Evolutionary conservation across 2,888 invertebrate species (phyloP), one percentile per base, ranked within the genome.

Genomic region (Meandrusa payeni): DNA sequence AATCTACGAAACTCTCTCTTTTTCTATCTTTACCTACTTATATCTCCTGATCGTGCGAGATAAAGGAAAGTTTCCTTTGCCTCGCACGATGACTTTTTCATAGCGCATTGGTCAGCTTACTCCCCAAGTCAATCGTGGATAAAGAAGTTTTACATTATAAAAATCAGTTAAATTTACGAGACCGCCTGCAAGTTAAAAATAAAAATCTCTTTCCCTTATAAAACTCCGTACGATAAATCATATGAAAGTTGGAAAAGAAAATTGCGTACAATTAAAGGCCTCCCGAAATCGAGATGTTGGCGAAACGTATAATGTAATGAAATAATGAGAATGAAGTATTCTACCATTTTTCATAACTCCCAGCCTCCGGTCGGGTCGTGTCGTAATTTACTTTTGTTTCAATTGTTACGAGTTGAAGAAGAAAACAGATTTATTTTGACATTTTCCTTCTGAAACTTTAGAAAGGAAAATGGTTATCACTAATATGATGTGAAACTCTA

Each of bases 301-400:
- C 22, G 20, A 32, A 38, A 31, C 22, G 41, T 49, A 38, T 36
- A 37, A 41, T 12, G 37, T 47, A 51, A 55, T 51, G 52, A 57
- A 56, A 57, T 55, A 58, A 57, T 56, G 51, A 57, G 46, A 48
- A 46, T 41, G 45, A 41, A 57, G 29, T 36, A 42, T 48, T 52
- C 55, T 36, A 52, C 66, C 72, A 76, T 82, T 79, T 74, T 72
- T 85, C 76, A 79, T 80, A 80, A 80, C 74, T 75, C 70, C 52
- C 51, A 54, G 50, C 65, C 68, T 54, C 57, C 57, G 62, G 62
- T 50, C 61, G 47, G 57, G 46, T 59, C 57, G 52, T 51, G 52
- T 61, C 67, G 70, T 80, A 81, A 82, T 80, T 83, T 83, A 83
- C 78, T 76, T 83, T 83, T 80, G 80, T 85, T 83, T 80, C 82